phyloP scores from a whole-genome alignment of 2,113 vertebrate species.

The Cranoglanis bouderius region DNA sequence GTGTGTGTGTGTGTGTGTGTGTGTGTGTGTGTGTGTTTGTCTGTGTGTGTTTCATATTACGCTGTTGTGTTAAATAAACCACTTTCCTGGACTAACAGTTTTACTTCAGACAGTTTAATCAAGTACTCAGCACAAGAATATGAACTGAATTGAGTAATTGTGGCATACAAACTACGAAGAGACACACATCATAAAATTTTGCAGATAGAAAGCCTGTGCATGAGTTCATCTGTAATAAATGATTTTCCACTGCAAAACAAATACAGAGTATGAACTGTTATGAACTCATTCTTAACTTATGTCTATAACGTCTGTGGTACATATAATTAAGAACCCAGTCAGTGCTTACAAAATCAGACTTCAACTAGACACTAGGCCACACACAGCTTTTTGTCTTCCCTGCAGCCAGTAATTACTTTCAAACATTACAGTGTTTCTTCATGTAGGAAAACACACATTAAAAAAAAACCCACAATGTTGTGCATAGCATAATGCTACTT shows the following conservation, averaged over 20 bases:
- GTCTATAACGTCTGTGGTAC: background rate
- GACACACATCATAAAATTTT: background rate
- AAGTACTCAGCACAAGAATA: background rate
- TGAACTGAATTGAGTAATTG: background rate
- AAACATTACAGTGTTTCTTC: slow-evolving; percentile 16
- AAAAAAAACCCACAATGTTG: slow-evolving; percentile 11
- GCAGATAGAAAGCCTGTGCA: background rate
- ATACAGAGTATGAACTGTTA: background rate
- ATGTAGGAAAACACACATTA: background rate
- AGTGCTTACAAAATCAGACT: background rate
- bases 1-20: slow-evolving; percentile 3
- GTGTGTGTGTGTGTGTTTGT: slow-evolving; percentile 24
- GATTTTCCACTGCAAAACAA: background rate
- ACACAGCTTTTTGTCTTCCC: background rate
- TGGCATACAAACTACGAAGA: background rate
- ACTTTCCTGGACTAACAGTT: background rate
- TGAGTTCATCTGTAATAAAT: background rate
- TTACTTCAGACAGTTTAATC: background rate
- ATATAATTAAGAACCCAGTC: background rate
- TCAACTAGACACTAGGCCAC: background rate
- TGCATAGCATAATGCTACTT: slow-evolving; percentile 1
- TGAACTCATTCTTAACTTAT: background rate
- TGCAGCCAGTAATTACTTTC: slow-evolving; percentile 9
- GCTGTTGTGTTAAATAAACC: background rate
- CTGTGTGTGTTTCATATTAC: slow-evolving; percentile 27